phyloP scores from a whole-genome alignment of 2,888 invertebrate genomes.

The Aleiodes testaceus region DNA sequence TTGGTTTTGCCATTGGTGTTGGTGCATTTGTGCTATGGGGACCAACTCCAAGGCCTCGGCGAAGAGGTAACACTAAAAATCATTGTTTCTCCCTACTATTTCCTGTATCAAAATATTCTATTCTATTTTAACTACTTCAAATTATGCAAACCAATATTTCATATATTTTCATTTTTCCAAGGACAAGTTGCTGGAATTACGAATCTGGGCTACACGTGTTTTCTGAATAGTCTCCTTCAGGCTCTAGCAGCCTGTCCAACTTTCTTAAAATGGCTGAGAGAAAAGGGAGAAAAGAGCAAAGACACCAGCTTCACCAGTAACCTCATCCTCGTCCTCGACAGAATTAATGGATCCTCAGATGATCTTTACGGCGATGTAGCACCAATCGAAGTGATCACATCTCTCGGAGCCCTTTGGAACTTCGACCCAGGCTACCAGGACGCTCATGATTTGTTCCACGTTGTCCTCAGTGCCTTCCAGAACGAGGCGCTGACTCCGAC shows the following conservation, averaged over 20 bases:
- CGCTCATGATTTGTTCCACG: slow-evolving; percentile 93
- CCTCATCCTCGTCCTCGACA: slow-evolving; percentile 83
- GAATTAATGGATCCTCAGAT: slow-evolving; percentile 71
- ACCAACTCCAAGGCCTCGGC: slow-evolving; percentile 78
- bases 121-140: not conserved
- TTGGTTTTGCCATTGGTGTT: slow-evolving; percentile 86
- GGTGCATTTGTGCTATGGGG: slow-evolving; percentile 91
- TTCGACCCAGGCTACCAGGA: slow-evolving; percentile 94
- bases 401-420: slow-evolving; percentile 86
- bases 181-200: slow-evolving; percentile 89
- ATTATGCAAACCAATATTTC: not conserved
- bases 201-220: slow-evolving; percentile 94
- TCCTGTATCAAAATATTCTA: too few relatives aligned
- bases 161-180: slow-evolving; percentile 57
- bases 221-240: slow-evolving; percentile 92
- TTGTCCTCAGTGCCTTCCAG: slow-evolving; percentile 90
- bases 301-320: slow-evolving; percentile 84
- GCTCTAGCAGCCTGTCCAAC: slow-evolving; percentile 90
- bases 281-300: slow-evolving; percentile 77
- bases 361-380: slow-evolving; percentile 66
- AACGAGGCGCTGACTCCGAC: slow-evolving; percentile 83
- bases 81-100: not conserved
- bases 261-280: slow-evolving; percentile 87
- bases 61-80: slow-evolving; percentile 62
- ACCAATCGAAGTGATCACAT: slow-evolving; percentile 73